Percentiles rank a stretch among this genome's conserved stretches.
These are phyloP conservation scores for Marisa cornuarietis DNA, from an alignment of 1,140 invertebrate species.

Conservation along the genomic window DNA sequence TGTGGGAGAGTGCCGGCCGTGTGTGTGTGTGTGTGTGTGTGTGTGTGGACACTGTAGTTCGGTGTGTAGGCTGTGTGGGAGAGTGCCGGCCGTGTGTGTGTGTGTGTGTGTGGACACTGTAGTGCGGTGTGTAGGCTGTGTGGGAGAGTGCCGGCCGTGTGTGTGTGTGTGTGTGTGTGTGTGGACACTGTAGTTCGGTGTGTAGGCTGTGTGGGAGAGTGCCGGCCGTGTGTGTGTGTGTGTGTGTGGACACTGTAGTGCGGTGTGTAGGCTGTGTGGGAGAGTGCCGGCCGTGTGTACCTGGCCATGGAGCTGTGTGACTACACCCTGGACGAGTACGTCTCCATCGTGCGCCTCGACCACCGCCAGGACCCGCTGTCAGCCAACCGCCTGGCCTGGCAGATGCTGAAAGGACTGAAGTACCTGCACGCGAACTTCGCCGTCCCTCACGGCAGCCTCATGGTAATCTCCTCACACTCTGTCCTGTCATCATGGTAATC, in stretches of 20 bases:
- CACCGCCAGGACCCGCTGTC: slow-evolving; percentile 36
- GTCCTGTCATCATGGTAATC: too few relatives aligned
- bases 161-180: slow-evolving; percentile 21
- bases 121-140: slow-evolving; percentile 2
- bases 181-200: background rate
- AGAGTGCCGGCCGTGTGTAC: slow-evolving; percentile 27
- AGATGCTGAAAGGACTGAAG: slow-evolving; percentile 47
- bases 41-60: background rate
- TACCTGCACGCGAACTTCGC: slow-evolving; percentile 45
- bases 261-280: slow-evolving; percentile 24
- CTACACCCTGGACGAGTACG: slow-evolving; percentile 51
- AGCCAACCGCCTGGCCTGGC: slow-evolving; percentile 46
- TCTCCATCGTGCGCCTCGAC: slow-evolving; percentile 33
- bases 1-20: background rate
- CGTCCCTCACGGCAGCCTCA: slow-evolving; percentile 47
- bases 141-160: slow-evolving; percentile 20
- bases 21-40: background rate
- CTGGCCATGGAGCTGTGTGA: slow-evolving; percentile 54
- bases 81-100: too few relatives aligned
- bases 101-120: background rate
- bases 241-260: background rate
- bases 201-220: slow-evolving; percentile 9
- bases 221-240: slow-evolving; percentile 23
- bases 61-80: background rate
- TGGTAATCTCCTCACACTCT: too few relatives aligned